A percentile compares a stretch with the other conserved stretches of the same genome.
Conservation (phyloP, 2,113 vertebrate genomes). For the Pithys albifrons region DNA sequence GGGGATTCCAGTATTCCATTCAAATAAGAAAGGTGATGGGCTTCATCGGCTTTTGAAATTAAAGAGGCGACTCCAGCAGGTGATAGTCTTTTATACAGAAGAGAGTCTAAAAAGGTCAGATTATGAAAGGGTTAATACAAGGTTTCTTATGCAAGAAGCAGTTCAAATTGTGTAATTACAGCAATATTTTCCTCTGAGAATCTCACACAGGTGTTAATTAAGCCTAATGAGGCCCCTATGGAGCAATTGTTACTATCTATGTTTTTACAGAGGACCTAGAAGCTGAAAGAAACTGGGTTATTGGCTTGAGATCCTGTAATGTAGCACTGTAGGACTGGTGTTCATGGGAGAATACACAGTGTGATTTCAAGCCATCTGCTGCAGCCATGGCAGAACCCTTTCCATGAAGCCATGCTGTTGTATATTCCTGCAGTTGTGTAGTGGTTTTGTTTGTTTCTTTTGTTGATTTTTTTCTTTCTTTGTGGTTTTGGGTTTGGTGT, state of each 20-base stretch:
- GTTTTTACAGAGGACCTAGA: background rate
- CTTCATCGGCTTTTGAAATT: background rate
- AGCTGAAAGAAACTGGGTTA: background rate
- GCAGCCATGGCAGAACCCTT: background rate
- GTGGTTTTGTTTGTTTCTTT: too few species aligned
- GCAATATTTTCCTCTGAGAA: constrained; percentile 16
- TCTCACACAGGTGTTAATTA: constrained; percentile 51
- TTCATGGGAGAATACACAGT: background rate
- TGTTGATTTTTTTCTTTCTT: background rate
- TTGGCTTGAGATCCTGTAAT: background rate
- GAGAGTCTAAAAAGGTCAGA: background rate
- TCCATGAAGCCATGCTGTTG: background rate
- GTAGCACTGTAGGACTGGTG: background rate
- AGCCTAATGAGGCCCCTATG: constrained; percentile 11
- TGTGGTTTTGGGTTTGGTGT: too few species aligned
- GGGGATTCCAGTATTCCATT: background rate
- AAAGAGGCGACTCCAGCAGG: background rate
- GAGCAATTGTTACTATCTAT: constrained; percentile 28
- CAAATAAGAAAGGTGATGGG: background rate
- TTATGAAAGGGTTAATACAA: background rate
- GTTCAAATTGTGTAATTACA: constrained; percentile 27
- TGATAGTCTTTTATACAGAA: background rate
- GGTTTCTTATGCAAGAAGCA: background rate
- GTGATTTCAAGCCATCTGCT: background rate
- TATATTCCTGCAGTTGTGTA: background rate